Percentiles rank a stretch among this genome's conserved stretches.
These are phyloP conservation scores for Drosophila prostipennis DNA, from an alignment of 2,888 invertebrate genomes.

Conservation along the genomic window DNA sequence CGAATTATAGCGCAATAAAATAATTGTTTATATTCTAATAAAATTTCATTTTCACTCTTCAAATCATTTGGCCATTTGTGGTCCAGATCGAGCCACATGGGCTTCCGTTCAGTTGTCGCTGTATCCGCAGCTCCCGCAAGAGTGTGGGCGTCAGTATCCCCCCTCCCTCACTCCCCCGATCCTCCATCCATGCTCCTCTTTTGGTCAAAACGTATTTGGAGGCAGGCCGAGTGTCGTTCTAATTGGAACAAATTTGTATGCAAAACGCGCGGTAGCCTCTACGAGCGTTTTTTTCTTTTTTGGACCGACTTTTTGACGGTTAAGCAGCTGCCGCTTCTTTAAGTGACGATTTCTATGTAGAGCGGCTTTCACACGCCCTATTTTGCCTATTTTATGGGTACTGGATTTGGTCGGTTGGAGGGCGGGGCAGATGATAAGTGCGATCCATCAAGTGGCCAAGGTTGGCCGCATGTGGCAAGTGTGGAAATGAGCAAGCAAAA, in stretches of 20 bases:
- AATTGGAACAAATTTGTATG: slow-evolving; percentile 74
- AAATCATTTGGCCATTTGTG: slow-evolving; percentile 12
- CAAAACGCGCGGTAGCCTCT: slow-evolving; percentile 54
- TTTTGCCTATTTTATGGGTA: slow-evolving; percentile 60
- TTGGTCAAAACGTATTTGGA: slow-evolving; percentile 55
- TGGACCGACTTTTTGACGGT: slow-evolving; percentile 1
- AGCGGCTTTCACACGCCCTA: slow-evolving; percentile 74
- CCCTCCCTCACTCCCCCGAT: slow-evolving; percentile 5
- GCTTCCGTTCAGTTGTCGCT: slow-evolving; percentile 65
- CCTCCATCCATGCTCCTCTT: slow-evolving; percentile 25
- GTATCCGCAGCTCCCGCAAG: slow-evolving; percentile 12
- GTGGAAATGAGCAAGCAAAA: slow-evolving; percentile 16
- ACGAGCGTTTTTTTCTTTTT: slow-evolving; percentile 43
- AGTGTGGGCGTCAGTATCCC: slow-evolving; percentile 54
- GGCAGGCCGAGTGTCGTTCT: slow-evolving; percentile 53
- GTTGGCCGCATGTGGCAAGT: slow-evolving; percentile 32
- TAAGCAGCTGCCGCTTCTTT: slow-evolving; percentile 53
- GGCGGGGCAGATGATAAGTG: slow-evolving; percentile 36
- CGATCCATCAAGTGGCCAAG: slow-evolving; percentile 32
- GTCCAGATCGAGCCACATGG: slow-evolving; percentile 24
- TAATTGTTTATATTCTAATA: slow-evolving; percentile 9
- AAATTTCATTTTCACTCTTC: slow-evolving; percentile 29
- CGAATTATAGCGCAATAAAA: slow-evolving; percentile 28
- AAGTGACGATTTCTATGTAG: slow-evolving; percentile 40
- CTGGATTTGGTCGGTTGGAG: slow-evolving; percentile 28